Conservation (phyloP, 64 coral and sea anemone species). For the Montipora foliosa region DNA sequence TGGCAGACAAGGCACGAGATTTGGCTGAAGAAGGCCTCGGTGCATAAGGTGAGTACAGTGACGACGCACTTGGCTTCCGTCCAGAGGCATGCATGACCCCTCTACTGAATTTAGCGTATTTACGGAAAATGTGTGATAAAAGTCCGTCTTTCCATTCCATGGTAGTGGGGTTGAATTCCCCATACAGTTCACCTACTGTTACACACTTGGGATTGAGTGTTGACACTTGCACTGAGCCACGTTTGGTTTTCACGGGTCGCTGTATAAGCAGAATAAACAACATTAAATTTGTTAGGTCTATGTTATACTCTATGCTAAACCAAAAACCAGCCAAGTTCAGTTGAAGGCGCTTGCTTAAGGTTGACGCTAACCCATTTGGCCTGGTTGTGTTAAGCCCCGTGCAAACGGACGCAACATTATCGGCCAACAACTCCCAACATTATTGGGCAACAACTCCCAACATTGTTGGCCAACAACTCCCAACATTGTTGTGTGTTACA, state of each 20-base stretch:
- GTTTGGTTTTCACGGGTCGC: slow-evolving; percentile 36
- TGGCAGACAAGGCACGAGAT: slow-evolving; percentile 38
- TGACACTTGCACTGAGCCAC: slow-evolving; percentile 73
- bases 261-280: not conserved
- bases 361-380: no score
- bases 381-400: no score
- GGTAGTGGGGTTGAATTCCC: slow-evolving; percentile 89
- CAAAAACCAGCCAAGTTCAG: no score
- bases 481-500: no score
- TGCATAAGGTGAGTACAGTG: not conserved
- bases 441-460: no score
- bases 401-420: no score
- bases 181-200: slow-evolving; percentile 90
- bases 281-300: not conserved
- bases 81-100: not conserved
- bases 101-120: slow-evolving; percentile 73
- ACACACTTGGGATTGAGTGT: slow-evolving; percentile 93
- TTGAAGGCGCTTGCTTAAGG: no score
- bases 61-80: slow-evolving; percentile 24
- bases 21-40: slow-evolving; percentile 24
- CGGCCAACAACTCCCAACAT: no score
- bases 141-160: slow-evolving; percentile 96
- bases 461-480: no score
- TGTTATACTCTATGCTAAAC: no score
- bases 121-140: slow-evolving; percentile 77